Conservation (phyloP, 2,888 invertebrate species). For the Stomorhina lunata region DNA sequence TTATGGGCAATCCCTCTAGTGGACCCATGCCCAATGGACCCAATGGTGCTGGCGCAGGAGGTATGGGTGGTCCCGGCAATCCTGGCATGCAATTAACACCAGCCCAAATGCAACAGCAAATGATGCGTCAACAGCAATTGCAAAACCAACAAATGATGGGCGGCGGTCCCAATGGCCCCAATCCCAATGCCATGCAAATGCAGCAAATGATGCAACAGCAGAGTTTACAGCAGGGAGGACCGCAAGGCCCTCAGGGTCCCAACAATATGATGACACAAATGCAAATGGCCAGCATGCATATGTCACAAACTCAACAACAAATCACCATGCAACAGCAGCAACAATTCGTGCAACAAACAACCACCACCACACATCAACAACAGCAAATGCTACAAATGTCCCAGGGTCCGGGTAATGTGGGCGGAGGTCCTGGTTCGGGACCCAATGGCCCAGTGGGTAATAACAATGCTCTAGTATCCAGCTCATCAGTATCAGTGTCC, state of each 20-base stretch:
- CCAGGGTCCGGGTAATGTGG: slow-evolving; percentile 55
- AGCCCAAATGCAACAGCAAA: slow-evolving; percentile 82
- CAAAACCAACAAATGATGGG: slow-evolving; percentile 75
- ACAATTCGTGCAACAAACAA: slow-evolving; percentile 77
- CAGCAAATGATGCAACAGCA: slow-evolving; percentile 78
- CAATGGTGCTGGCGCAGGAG: slow-evolving; percentile 67
- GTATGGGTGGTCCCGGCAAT: slow-evolving; percentile 74
- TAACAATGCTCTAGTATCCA: slow-evolving; percentile 61
- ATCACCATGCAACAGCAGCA: slow-evolving; percentile 81
- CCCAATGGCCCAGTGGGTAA: slow-evolving; percentile 48
- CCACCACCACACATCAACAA: slow-evolving; percentile 76
- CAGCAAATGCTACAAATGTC: slow-evolving; percentile 78
- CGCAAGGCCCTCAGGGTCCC: slow-evolving; percentile 55
- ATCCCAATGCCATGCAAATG: slow-evolving; percentile 74
- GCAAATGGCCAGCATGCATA: slow-evolving; percentile 85
- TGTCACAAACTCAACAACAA: slow-evolving; percentile 85
- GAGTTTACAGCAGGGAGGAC: slow-evolving; percentile 70
- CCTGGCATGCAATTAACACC: slow-evolving; percentile 77
- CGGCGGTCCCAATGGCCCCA: slow-evolving; percentile 68
- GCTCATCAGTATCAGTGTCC: slow-evolving; percentile 65
- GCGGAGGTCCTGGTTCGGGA: slow-evolving; percentile 24
- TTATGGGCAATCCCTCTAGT: slow-evolving; percentile 75
- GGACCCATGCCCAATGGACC: slow-evolving; percentile 71
- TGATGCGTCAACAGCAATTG: slow-evolving; percentile 81
- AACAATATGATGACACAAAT: slow-evolving; percentile 77